Base-by-base conservation (phyloP, 2,113 vertebrate species). In the Muntiacus reevesi region DNA sequence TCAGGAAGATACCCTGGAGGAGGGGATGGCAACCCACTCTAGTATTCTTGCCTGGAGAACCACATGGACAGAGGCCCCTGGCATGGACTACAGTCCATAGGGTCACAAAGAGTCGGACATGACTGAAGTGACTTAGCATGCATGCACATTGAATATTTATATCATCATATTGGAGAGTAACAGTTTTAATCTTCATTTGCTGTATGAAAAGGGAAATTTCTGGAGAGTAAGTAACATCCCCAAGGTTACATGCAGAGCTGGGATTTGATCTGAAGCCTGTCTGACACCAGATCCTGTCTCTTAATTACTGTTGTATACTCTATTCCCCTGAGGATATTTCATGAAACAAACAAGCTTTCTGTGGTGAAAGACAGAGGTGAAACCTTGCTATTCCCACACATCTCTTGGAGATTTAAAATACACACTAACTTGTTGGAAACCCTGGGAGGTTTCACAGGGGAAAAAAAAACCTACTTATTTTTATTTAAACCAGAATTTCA, bases 141-240 rank as follows among this genome's bases (percentile, higher is more conserved):
- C 67, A 6, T 40, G n/a, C n/a, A 71, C n/a, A 43, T 13, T 95
- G 74, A 64, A 52, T 83, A 16, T 15, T 59, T 81, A 54, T 21
- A 27, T 10, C 40, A 17, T 84, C 1, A 1, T 25, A 28, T 50
- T 87, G 81, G 64, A 76, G 5, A 54, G 25, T 2, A 47, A 74
- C 86, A 28, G 54, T 86, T 94, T 96, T 96, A 55, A 62, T 85
- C 45, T 94, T 88, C 54, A 67, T 74, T 82, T 84, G 64, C 74
- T 45, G 1, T 14, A 27, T n/a, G 23, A 82, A 59, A 88, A 90
- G 2, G 27, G 83, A 89, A 60, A 52, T 89, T 91, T 67, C 87
- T 87, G 67, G 85, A 93, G 60, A 57, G 64, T 74, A 45, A 60
- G 47, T 62, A 40, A 60, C 9, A 33, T 64, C 52, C 28, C 17